Percentiles rank a stretch among this genome's conserved stretches.
These are phyloP conservation scores for roundworm (Caenorhabditis elegans) DNA, from an alignment of 1,140 invertebrate genomes.

Conservation along the genomic window DNA sequence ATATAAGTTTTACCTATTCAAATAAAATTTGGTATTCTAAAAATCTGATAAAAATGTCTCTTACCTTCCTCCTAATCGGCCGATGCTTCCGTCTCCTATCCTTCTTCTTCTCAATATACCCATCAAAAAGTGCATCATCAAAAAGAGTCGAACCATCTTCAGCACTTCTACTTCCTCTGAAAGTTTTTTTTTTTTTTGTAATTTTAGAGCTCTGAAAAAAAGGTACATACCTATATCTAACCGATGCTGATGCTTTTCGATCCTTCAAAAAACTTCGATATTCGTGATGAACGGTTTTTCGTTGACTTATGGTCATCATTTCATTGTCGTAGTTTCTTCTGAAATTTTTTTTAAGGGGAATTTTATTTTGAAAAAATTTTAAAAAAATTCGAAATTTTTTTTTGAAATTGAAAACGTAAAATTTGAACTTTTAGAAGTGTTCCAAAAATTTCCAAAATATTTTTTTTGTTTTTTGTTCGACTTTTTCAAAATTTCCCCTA, in stretches of 20 bases:
- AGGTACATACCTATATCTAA: background rate
- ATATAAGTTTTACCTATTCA: too few species aligned
- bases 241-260: constrained; percentile 21
- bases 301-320: constrained; percentile 56
- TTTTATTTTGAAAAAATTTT: too few species aligned
- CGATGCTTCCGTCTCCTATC: constrained; percentile 24
- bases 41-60: too few species aligned
- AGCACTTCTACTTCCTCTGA: background rate
- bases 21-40: too few species aligned
- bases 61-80: background rate
- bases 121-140: constrained; percentile 37
- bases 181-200: background rate
- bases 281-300: constrained; percentile 51
- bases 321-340: constrained; percentile 65
- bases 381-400: too few species aligned
- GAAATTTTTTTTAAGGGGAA: constrained; percentile 24
- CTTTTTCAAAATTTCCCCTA: too few species aligned
- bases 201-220: background rate
- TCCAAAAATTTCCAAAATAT: too few species aligned
- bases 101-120: background rate
- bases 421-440: too few species aligned
- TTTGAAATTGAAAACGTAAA: too few species aligned
- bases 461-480: too few species aligned
- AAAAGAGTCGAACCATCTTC: constrained; percentile 25
- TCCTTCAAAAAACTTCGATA: constrained; percentile 53